Base-by-base conservation (phyloP, 2,888 invertebrate genomes). In the Rhyacophila evoluta region DNA sequence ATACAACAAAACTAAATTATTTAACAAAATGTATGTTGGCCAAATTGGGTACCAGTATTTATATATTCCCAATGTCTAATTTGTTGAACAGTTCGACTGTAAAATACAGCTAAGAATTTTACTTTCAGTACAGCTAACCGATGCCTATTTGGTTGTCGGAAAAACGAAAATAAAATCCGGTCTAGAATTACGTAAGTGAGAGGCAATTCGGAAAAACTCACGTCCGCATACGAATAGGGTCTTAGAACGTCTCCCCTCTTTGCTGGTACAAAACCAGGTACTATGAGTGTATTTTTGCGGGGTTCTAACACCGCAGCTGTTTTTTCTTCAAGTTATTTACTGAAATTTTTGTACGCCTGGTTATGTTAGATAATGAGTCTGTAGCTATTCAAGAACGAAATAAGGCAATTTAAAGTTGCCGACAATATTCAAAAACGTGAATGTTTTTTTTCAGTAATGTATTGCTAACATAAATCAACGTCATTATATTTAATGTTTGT, bases 101-200 rank as follows among this genome's bases (percentile, higher is more conserved):
- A 10, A 55, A 55, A 55, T 55, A 55, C 8, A 19, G 55, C 19
- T 6, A 5, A 55, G 55, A 25, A 8, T 55, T 55, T 55, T 55
- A 25, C 25, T 55, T 55, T 19, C 10, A 55, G 25, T 55, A 55
- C 55, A 55, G 19, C 55, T 55, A 2, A 33, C 29, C 29, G 6
- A 6, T 33, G 29, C 29, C 29, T 4, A 2, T 19, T 55, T 55
- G 1, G 19, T 6, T 8, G 55, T 55, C 15, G 19, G 41, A 55
- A 55, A 55, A 19, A 55, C 55, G 55, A 19, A 55, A 55, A 55
- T 55, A 55, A 55, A 55, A 55, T 55, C 55, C 55, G 25, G 19
- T 1, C 55, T 19, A 19, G 55, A 5, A 55, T 55, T 25, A 19
- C 19, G 55, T 25, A 25, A 55, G 19, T 6, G 15, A 25, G 55